These are phyloP conservation scores for Cantharis rufa DNA, from an alignment of 2,888 invertebrate genomes.

Conservation along the genomic window DNA sequence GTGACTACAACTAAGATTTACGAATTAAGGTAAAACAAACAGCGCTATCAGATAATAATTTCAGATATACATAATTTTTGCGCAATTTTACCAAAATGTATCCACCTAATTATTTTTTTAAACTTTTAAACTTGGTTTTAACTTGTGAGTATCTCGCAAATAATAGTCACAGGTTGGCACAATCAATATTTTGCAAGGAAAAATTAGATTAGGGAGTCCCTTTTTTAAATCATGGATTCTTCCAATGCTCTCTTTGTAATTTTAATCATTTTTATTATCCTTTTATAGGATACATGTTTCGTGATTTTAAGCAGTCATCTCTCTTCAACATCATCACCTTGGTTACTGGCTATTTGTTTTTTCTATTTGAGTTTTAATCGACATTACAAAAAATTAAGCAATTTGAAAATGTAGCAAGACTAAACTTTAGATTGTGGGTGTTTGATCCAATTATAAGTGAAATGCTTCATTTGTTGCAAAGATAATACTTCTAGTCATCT, in stretches of 20 bases:
- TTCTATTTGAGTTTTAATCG: neutral
- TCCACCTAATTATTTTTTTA: neutral
- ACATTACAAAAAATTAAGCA: neutral
- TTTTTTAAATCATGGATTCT: conserved; percentile 18
- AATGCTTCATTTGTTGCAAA: neutral
- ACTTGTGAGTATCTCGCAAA: conserved; percentile 11
- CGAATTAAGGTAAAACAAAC: neutral
- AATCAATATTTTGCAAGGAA: conserved; percentile 22
- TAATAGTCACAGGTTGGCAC: conserved; percentile 23
- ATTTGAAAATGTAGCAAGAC: neutral
- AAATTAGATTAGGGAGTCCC: conserved; percentile 18
- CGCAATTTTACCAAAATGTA: conserved; percentile 15
- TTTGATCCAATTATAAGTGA: neutral
- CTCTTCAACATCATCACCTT: neutral
- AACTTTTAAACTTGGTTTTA: conserved; percentile 6
- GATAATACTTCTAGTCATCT: neutral
- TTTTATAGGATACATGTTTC: neutral
- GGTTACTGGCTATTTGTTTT: no score
- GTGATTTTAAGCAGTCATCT: conserved; percentile 1
- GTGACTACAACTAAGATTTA: neutral
- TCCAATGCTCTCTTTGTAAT: conserved; percentile 7
- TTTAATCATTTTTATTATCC: neutral
- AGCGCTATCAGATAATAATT: neutral
- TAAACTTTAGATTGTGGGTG: neutral
- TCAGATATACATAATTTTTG: neutral